These are phyloP conservation scores for Halesus radiatus DNA, from an alignment of 1,140 invertebrate species.

Conservation along the genomic window DNA sequence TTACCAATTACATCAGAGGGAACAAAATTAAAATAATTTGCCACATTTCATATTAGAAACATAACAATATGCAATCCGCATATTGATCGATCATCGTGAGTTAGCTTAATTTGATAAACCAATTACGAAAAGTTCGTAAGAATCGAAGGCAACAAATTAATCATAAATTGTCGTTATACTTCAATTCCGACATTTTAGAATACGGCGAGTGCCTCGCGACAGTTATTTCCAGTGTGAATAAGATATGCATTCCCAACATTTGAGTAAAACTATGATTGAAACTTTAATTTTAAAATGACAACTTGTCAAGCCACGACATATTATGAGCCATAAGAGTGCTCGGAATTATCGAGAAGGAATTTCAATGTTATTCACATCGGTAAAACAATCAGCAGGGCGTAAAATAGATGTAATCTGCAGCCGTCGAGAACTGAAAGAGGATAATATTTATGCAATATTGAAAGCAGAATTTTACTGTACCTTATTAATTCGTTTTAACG, in stretches of 20 bases:
- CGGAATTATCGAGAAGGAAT: slow-evolving; percentile 70
- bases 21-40: slow-evolving; percentile 40
- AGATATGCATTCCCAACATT: slow-evolving; percentile 30
- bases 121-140: slow-evolving; percentile 18
- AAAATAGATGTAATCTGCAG: slow-evolving; percentile 56
- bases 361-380: slow-evolving; percentile 69
- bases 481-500: slow-evolving; percentile 58
- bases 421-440: slow-evolving; percentile 51
- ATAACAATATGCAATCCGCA: slow-evolving; percentile 27
- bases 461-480: slow-evolving; percentile 63
- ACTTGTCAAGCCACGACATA: slow-evolving; percentile 45
- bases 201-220: slow-evolving; percentile 40
- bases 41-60: slow-evolving; percentile 42
- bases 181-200: slow-evolving; percentile 52
- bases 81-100: neutral
- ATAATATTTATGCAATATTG: slow-evolving; percentile 49
- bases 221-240: slow-evolving; percentile 36
- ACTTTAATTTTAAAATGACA: slow-evolving; percentile 15
- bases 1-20: slow-evolving; percentile 48
- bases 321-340: slow-evolving; percentile 44
- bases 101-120: slow-evolving; percentile 30
- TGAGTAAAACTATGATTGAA: neutral
- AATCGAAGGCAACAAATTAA: slow-evolving; percentile 14
- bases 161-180: slow-evolving; percentile 44
- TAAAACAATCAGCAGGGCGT: slow-evolving; percentile 69